These are phyloP conservation scores for Procambarus virginalis DNA, from an alignment of 1,140 invertebrate species.

Conservation along the genomic window DNA sequence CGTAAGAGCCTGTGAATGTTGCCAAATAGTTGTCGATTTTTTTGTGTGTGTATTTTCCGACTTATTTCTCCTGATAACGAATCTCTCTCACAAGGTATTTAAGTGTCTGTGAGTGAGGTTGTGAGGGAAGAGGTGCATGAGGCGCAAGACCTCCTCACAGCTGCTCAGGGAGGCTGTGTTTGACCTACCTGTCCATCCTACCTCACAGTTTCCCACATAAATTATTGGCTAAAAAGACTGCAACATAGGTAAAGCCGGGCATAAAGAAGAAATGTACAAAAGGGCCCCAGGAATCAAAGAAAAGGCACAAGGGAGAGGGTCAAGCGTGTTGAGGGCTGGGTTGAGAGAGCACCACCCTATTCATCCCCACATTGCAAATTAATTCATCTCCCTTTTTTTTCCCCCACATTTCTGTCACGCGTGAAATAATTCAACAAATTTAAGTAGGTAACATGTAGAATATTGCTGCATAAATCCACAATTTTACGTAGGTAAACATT, in stretches of 20 bases:
- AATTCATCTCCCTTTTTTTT: constrained; percentile 1
- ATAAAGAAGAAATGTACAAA: constrained; percentile 49
- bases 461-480: too few relatives aligned
- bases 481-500: too few relatives aligned
- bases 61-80: background rate
- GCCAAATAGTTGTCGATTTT: constrained; percentile 23
- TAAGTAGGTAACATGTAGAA: too few relatives aligned
- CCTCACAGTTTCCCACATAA: constrained; percentile 49
- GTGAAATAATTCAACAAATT: too few relatives aligned
- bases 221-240: constrained; percentile 59
- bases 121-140: background rate
- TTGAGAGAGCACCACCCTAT: background rate
- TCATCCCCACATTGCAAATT: constrained; percentile 6
- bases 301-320: constrained; percentile 4
- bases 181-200: constrained; percentile 55
- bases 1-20: constrained; percentile 32
- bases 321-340: background rate
- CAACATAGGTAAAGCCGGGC: constrained; percentile 54
- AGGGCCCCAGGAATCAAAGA: background rate
- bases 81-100: background rate
- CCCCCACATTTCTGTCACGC: too few relatives aligned
- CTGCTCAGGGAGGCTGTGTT: constrained; percentile 31
- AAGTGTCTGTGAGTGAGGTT: background rate
- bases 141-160: background rate
- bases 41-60: constrained; percentile 1